These are phyloP conservation scores for Myocastor coypus DNA, from an alignment of 2,113 vertebrate species.

Conservation along the genomic window DNA sequence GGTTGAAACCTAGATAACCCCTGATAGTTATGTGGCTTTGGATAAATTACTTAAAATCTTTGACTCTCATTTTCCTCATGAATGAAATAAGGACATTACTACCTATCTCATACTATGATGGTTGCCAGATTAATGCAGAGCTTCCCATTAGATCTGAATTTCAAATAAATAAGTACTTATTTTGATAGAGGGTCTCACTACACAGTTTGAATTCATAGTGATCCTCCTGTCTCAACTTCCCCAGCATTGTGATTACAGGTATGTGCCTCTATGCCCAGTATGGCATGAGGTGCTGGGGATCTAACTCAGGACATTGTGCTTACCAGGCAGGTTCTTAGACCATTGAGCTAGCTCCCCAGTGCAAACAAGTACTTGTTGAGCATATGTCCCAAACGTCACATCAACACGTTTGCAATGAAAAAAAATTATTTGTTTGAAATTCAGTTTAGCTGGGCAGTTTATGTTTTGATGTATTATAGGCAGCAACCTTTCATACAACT, in stretches of 20 bases:
- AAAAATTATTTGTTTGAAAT: neutral
- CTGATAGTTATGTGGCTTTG: neutral
- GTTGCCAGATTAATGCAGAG: neutral
- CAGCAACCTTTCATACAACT: neutral
- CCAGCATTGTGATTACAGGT: no score
- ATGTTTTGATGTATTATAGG: neutral
- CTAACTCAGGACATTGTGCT: no score
- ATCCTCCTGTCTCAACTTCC: no score
- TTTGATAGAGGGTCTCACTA: no score
- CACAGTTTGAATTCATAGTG: no score
- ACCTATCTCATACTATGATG: neutral
- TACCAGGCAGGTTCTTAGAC: no score
- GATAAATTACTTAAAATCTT: neutral
- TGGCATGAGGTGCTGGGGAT: no score
- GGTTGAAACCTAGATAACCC: neutral
- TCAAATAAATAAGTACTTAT: neutral
- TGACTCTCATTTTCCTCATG: neutral
- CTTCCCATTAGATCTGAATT: constrained; percentile 7
- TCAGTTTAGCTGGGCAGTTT: neutral
- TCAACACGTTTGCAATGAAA: neutral
- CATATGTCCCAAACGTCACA: neutral
- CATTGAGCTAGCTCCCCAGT: no score
- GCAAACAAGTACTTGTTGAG: neutral
- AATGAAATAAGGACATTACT: constrained; percentile 17
- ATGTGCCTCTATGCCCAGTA: no score